Conservation (phyloP, 1,140 invertebrate genomes). For the Trichoplusia ni region DNA sequence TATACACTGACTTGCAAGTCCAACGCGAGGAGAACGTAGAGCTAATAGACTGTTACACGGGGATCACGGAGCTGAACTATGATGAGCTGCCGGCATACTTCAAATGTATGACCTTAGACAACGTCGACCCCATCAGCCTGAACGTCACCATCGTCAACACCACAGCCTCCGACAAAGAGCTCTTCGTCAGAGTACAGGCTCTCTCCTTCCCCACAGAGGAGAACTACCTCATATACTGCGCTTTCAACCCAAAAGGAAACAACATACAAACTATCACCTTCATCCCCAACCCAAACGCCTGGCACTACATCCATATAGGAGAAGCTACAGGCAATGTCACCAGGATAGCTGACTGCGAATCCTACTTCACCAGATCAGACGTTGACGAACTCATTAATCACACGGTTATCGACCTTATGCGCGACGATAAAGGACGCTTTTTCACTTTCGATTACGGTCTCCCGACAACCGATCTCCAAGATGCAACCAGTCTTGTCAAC, state of each 20-base stretch:
- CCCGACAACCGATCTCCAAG: slow-evolving; percentile 80
- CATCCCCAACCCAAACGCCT: slow-evolving; percentile 79
- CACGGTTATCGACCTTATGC: slow-evolving; percentile 79
- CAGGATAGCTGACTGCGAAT: slow-evolving; percentile 61
- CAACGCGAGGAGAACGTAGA: slow-evolving; percentile 59
- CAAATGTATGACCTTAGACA: slow-evolving; percentile 62
- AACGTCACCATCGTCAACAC: slow-evolving; percentile 57
- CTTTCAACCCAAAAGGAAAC: slow-evolving; percentile 56
- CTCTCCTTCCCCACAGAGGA: slow-evolving; percentile 69
- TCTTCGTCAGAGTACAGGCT: slow-evolving; percentile 67
- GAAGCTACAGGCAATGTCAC: slow-evolving; percentile 47
- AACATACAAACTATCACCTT: slow-evolving; percentile 73
- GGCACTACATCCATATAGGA: slow-evolving; percentile 83
- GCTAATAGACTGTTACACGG: slow-evolving; percentile 60
- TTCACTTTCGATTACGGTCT: slow-evolving; percentile 88
- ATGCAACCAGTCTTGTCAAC: slow-evolving; percentile 84
- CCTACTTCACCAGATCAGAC: slow-evolving; percentile 51
- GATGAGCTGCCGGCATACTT: slow-evolving; percentile 50
- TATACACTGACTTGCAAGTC: slow-evolving; percentile 82
- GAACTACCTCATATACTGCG: slow-evolving; percentile 62
- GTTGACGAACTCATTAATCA: slow-evolving; percentile 65
- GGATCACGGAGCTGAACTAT: slow-evolving; percentile 54
- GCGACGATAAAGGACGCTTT: slow-evolving; percentile 86
- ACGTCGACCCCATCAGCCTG: slow-evolving; percentile 58
- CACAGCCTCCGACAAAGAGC: slow-evolving; percentile 41